Base-by-base conservation (phyloP, 64 coral and sea anemone genomes). In the Montipora sp. region DNA sequence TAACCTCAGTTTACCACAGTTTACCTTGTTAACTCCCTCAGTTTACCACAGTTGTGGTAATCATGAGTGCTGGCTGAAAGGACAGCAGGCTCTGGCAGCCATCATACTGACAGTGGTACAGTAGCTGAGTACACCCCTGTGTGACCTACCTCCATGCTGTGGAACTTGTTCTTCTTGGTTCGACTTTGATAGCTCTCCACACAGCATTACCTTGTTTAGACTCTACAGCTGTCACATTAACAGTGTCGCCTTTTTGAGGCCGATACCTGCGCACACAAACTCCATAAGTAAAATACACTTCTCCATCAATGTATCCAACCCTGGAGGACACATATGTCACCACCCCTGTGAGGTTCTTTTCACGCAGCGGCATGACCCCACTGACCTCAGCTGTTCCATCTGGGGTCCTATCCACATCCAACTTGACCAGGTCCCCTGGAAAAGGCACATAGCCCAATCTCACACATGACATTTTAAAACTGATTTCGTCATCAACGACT, bases 181-280 rank as follows among this genome's bases (percentile, higher is more conserved):
- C 94, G 75, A 99, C 86, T 77, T 83, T 90, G 57, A 94, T 43
- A 85, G 98, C 98, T 50, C 98, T 96, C 98, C 98, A 99, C 48
- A 59, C 80, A 13, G 73, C 63, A 18, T 80, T 93, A 0, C 92
- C 89, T 53, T 96, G 98, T 21, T 77, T 70, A 49, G 98, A 96
- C 80, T 99, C 98, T 12, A 99, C 94, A 13, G 98, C 98, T 73
- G 94, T 96, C 0, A 92, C 92, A 18, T 79, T 93, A 11, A 99
- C 94, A 72, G 51, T 49, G 58, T 99, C 92, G 21, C 87, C 98
- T 80, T 66, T 89, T 16, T 80, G 59, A 46, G 98, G 94, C 3
- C 68, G 67, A 87, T 94, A 99, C 12, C 88, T 80, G 50, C 79
- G 75, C 43, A 68, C 47, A 60, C 98, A 99, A 2, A 75, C 92